Conservation (phyloP, 2,113 vertebrate species). For the Motacilla tschutschensis region DNA sequence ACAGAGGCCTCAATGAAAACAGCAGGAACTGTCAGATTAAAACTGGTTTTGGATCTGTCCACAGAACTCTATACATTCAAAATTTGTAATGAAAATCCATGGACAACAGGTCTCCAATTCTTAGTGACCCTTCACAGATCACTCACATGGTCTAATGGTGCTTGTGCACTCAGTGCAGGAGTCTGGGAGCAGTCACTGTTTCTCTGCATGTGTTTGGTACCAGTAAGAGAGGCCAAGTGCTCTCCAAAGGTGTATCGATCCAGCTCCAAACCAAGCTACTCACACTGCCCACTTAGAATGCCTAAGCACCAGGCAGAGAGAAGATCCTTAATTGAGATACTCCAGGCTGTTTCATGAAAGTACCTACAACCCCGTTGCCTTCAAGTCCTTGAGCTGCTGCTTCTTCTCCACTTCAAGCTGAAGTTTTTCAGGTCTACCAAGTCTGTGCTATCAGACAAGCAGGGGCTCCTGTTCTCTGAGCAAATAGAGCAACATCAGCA, state of each 20-base stretch:
- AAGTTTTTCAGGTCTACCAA: background rate
- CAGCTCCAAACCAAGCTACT: background rate
- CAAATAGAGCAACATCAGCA: background rate
- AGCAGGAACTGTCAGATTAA: background rate
- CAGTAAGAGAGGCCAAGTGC: background rate
- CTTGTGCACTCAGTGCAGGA: background rate
- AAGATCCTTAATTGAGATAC: background rate
- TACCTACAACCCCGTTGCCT: background rate
- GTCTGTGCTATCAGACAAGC: background rate
- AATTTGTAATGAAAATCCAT: background rate
- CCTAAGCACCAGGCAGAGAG: background rate
- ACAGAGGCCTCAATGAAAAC: background rate
- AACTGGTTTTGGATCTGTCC: background rate
- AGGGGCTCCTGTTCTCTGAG: background rate
- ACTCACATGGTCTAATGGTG: background rate
- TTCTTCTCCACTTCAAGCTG: background rate
- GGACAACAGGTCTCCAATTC: background rate
- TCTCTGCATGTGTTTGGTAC: background rate
- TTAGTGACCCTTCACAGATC: background rate
- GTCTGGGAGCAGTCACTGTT: background rate
- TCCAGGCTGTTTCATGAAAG: background rate
- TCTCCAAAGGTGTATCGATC: fast-evolving
- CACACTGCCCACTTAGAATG: background rate
- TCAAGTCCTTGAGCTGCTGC: background rate
- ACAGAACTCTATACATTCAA: background rate